Conservation (phyloP, 2,797 vertebrate species). For the Manis javanica region DNA sequence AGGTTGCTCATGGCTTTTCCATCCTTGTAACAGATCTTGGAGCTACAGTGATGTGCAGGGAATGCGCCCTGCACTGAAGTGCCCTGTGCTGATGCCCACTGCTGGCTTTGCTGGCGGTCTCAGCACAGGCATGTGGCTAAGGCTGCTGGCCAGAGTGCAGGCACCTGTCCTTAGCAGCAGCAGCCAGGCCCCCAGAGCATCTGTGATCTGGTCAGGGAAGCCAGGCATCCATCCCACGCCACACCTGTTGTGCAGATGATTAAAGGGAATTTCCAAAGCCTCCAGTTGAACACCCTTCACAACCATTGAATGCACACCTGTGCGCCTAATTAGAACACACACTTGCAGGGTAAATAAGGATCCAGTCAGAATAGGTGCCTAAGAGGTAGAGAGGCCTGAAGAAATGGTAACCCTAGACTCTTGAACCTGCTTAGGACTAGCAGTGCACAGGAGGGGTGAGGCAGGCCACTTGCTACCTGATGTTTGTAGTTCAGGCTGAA, state of each 20-base stretch:
- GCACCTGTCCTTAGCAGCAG: fast-evolving
- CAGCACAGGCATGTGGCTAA: fast-evolving
- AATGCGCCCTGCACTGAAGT: not conserved
- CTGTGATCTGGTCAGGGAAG: not conserved
- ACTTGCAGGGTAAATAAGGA: fast-evolving
- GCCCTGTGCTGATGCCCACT: fast-evolving
- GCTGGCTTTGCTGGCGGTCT: fast-evolving
- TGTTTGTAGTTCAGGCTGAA: fast-evolving
- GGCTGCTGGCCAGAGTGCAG: fast-evolving
- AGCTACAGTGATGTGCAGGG: not conserved
- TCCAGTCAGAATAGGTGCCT: fast-evolving
- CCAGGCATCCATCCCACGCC: not conserved
- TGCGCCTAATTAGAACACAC: not conserved
- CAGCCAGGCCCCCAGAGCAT: not conserved
- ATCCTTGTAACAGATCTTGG: not conserved
- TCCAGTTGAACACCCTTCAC: fast-evolving
- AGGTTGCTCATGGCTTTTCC: not conserved
- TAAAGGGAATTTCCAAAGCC: not conserved
- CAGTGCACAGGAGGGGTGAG: fast-evolving
- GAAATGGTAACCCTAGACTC: not conserved
- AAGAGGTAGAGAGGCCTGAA: too few species aligned
- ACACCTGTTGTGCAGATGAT: not conserved
- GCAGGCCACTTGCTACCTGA: fast-evolving
- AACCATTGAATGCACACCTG: too few species aligned
- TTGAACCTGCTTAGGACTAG: not conserved